phyloP scores from a whole-genome alignment of 2,797 vertebrate species.

The Manis crassicaudata region DNA sequence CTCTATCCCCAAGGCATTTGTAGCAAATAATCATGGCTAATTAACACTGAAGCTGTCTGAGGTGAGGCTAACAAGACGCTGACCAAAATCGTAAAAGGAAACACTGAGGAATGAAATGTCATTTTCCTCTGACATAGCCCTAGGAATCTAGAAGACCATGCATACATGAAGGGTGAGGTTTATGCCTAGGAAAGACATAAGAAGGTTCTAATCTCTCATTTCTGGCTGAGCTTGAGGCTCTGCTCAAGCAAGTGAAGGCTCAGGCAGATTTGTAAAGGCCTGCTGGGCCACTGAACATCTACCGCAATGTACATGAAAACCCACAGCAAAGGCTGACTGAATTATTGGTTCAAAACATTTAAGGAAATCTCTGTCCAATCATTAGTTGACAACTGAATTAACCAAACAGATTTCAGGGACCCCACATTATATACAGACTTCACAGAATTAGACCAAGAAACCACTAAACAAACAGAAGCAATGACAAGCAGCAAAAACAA shows the following conservation, averaged over 20 bases:
- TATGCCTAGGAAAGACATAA: not conserved
- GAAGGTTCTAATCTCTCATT: not conserved
- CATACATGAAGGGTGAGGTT: not conserved
- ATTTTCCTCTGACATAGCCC: not conserved
- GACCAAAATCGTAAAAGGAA: not conserved
- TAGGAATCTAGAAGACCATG: not conserved
- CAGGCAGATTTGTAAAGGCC: not conserved
- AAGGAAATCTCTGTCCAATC: not conserved
- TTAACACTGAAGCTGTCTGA: not conserved
- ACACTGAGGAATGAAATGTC: not conserved
- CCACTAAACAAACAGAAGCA: not conserved
- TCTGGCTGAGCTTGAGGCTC: not conserved
- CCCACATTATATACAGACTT: not conserved
- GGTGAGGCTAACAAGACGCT: not conserved
- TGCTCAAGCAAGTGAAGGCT: not conserved
- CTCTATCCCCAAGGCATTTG: not conserved
- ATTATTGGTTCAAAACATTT: not conserved
- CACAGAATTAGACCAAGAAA: not conserved
- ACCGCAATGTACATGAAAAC: not conserved
- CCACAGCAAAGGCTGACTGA: not conserved
- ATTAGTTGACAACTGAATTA: not conserved
- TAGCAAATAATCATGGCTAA: not conserved
- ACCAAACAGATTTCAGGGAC: not conserved
- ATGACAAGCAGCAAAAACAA: not conserved
- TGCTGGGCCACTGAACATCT: not conserved